These are phyloP conservation scores for Busseola fusca DNA, from an alignment of 2,888 invertebrate species.

Conservation along the genomic window DNA sequence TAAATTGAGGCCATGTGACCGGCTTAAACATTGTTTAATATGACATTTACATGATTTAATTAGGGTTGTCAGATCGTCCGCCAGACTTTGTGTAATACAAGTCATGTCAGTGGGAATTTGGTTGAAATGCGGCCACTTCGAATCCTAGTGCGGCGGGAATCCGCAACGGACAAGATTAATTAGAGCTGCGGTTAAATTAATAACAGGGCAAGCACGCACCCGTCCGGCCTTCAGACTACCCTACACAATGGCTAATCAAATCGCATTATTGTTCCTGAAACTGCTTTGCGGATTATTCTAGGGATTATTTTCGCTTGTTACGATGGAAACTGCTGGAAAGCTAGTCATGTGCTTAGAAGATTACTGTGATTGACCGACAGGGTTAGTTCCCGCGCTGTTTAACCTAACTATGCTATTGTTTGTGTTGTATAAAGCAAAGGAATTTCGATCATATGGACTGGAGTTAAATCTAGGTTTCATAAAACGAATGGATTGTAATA, in stretches of 20 bases:
- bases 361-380: constrained; percentile 23
- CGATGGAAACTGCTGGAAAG: constrained; percentile 23
- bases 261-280: constrained; percentile 71
- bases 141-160: constrained; percentile 74
- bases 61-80: constrained; percentile 52
- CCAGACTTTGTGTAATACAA: constrained; percentile 60
- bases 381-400: constrained; percentile 11
- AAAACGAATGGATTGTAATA: constrained; percentile 28
- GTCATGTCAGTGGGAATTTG: constrained; percentile 65
- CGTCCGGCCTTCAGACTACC: constrained; percentile 64
- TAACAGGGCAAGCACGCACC: constrained; percentile 80
- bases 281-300: constrained; percentile 62
- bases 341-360: constrained; percentile 31
- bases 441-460: constrained; percentile 2
- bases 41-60: constrained; percentile 60
- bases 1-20: constrained; percentile 17
- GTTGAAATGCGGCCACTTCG: constrained; percentile 63
- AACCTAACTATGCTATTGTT: constrained; percentile 4
- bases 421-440: neutral
- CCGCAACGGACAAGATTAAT: constrained; percentile 85
- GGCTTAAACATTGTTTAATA: constrained; percentile 49
- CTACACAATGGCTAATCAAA: constrained; percentile 73
- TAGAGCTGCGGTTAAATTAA: constrained; percentile 86
- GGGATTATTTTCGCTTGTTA: constrained; percentile 41
- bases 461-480: constrained; percentile 17